These are phyloP conservation scores for Idris sp. DNA, from an alignment of 1,140 invertebrate species.

Conservation along the genomic window DNA sequence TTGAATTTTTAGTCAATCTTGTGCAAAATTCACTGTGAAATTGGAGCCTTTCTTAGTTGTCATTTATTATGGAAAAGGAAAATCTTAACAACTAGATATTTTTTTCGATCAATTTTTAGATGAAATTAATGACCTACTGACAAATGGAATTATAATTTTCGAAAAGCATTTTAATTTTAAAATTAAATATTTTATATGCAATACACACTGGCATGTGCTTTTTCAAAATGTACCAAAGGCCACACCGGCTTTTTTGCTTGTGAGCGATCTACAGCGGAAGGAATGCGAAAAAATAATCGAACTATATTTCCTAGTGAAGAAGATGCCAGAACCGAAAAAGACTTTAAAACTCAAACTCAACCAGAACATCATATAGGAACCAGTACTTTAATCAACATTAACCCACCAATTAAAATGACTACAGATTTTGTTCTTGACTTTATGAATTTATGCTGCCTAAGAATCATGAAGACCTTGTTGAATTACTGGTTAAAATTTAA, in stretches of 20 bases:
- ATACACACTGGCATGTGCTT: conserved; percentile 33
- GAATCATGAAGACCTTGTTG: conserved; percentile 4
- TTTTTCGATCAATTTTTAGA: too few species aligned
- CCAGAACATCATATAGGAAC: conserved; percentile 12
- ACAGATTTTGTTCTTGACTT: conserved; percentile 11
- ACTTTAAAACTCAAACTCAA: conserved; percentile 13
- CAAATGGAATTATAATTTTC: too few species aligned
- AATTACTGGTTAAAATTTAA: conserved; percentile 1
- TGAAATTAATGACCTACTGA: too few species aligned
- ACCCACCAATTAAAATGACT: conserved; percentile 4
- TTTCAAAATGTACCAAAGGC: conserved; percentile 34
- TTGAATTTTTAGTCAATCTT: too few species aligned
- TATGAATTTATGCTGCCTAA: conserved; percentile 22
- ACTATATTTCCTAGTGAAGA: conserved; percentile 17
- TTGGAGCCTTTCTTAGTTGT: too few species aligned
- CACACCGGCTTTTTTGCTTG: conserved; percentile 22
- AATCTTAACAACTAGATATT: too few species aligned
- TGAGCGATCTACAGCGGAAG: conserved; percentile 25
- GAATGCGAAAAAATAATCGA: conserved; percentile 1
- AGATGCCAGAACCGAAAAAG: neutral
- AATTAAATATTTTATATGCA: conserved; percentile 33
- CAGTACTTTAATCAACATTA: conserved; percentile 3
- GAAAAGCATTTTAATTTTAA: neutral
- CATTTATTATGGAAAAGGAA: too few species aligned
- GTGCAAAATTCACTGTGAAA: too few species aligned